These are phyloP conservation scores for Sebastes taczanowskii DNA, from an alignment of 2,797 vertebrate species.

Conservation along the genomic window DNA sequence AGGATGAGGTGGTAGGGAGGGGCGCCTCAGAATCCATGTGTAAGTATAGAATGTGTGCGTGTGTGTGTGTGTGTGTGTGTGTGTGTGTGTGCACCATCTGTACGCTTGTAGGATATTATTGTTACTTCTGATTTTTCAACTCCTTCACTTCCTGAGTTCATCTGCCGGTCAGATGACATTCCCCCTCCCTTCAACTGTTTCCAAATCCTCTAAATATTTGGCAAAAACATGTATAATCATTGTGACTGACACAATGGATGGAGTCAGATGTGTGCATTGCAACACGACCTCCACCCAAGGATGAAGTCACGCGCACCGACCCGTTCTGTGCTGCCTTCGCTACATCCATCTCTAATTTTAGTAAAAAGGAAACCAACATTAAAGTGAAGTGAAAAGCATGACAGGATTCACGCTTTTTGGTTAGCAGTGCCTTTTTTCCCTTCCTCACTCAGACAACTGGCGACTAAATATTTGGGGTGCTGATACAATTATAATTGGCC, in stretches of 20 bases:
- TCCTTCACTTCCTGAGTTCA: conserved; percentile 34
- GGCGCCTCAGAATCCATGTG: background rate
- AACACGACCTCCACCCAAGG: conserved; percentile 25
- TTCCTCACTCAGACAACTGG: background rate
- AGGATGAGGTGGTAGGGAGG: background rate
- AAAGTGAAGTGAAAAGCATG: background rate
- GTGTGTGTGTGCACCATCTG: background rate
- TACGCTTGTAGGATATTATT: background rate
- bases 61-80: background rate
- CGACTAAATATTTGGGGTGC: background rate
- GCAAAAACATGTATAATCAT: conserved; percentile 12
- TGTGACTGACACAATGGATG: conserved; percentile 4
- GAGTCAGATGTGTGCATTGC: background rate
- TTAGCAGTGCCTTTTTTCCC: background rate
- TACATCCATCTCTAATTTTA: background rate
- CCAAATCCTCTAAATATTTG: conserved; percentile 36
- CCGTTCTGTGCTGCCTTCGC: background rate
- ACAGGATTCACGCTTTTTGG: background rate
- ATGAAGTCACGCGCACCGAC: background rate
- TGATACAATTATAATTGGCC: background rate
- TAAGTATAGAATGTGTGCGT: background rate
- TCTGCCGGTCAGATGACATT: conserved; percentile 7
- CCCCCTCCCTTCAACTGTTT: background rate
- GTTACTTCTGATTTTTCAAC: conserved; percentile 30
- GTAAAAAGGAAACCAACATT: background rate